Percentiles rank a stretch among this genome's conserved stretches.
phyloP scores from a whole-genome alignment of 2,888 invertebrate genomes.

The Uropetala carovei region DNA sequence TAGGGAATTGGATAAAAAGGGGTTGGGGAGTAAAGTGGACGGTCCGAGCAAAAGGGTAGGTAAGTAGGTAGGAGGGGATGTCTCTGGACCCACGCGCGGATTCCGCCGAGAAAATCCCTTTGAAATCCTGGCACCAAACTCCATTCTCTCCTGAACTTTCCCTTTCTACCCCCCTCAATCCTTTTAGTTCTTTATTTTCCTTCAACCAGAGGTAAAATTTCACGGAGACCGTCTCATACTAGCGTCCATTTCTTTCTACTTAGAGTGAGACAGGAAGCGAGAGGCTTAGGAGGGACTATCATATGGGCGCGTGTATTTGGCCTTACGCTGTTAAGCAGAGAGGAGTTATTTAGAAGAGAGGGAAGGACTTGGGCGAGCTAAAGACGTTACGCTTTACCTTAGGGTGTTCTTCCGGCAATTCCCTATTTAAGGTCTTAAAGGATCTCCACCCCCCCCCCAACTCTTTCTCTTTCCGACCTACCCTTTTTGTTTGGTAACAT shows the following conservation, averaged over 20 bases:
- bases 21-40: no score
- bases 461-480: no score
- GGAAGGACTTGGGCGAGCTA: no score
- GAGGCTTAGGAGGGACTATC: not conserved
- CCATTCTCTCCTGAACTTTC: not conserved
- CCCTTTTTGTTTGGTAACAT: no score
- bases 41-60: not conserved
- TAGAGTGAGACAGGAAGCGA: not conserved
- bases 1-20: not conserved
- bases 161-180: not conserved
- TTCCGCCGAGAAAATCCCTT: not conserved
- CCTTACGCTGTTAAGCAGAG: not conserved
- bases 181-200: not conserved
- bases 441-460: no score
- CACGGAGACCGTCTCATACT: no score
- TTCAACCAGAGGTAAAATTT: no score
- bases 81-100: not conserved
- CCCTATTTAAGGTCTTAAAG: no score
- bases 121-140: not conserved
- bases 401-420: no score
- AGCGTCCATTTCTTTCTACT: no score
- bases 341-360: no score
- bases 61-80: not conserved
- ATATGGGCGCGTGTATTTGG: not conserved
- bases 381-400: no score